Conservation (phyloP, 2,113 vertebrate species). For the Narcine bancroftii region DNA sequence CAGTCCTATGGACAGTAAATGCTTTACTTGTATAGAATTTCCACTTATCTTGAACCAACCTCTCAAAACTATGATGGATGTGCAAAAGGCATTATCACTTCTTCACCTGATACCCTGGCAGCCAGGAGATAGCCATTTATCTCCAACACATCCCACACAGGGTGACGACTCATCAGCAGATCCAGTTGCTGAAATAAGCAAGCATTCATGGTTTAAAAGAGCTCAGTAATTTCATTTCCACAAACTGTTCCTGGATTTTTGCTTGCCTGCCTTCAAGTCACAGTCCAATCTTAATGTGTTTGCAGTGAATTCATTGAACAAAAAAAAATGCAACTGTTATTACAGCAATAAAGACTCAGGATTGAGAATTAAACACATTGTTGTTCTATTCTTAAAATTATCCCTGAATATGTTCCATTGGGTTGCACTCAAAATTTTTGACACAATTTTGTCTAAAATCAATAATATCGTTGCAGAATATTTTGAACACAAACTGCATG, state of each 20-base stretch:
- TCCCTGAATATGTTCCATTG: background rate
- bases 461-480: background rate
- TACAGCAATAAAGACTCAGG: background rate
- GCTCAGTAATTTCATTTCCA: conserved; percentile 12
- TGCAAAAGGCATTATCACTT: conserved; percentile 46
- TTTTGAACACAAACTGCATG: background rate
- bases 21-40: conserved; percentile 48
- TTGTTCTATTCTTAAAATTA: background rate
- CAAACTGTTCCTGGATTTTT: background rate
- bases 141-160: conserved; percentile 39
- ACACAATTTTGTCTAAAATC: background rate
- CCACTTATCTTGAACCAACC: conserved; percentile 56
- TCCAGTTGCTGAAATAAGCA: background rate
- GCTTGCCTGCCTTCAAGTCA: background rate
- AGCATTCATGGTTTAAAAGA: background rate
- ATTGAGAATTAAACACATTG: background rate
- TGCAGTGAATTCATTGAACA: background rate
- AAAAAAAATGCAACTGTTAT: background rate
- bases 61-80: conserved; percentile 57
- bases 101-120: conserved; percentile 42
- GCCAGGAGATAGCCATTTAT: conserved; percentile 39
- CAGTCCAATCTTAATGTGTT: background rate
- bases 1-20: conserved; percentile 43
- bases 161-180: background rate
- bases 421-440: background rate